These are phyloP conservation scores for Drosophila lacertosa DNA, from an alignment of 1,140 invertebrate species.

Conservation along the genomic window DNA sequence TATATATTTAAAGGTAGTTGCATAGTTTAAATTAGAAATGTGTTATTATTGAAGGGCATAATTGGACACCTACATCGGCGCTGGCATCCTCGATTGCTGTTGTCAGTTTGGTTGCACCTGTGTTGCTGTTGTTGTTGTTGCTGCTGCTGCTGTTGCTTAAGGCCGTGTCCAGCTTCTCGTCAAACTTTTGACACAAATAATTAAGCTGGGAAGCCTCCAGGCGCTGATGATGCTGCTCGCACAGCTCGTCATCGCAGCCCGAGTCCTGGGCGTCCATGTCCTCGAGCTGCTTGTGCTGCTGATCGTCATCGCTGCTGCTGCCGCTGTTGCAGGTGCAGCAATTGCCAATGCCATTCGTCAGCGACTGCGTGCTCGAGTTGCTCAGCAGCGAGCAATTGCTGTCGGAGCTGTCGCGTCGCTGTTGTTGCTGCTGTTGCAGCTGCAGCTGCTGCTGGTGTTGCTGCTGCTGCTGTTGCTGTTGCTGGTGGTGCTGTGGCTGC, in stretches of 20 bases:
- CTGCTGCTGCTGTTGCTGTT: constrained; percentile 55
- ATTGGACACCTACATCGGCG: constrained; percentile 65
- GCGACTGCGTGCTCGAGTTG: constrained; percentile 74
- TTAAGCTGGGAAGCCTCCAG: constrained; percentile 71
- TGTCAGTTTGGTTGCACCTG: constrained; percentile 31
- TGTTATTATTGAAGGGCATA: too few species aligned
- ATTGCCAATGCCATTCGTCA: constrained; percentile 46
- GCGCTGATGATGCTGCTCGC: constrained; percentile 68
- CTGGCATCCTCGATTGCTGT: constrained; percentile 58
- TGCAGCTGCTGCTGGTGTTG: constrained; percentile 50
- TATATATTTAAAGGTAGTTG: too few species aligned
- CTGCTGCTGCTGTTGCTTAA: constrained; percentile 41
- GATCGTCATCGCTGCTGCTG: constrained; percentile 30
- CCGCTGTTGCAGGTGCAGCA: constrained; percentile 73
- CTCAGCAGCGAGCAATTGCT: constrained; percentile 81
- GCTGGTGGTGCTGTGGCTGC: constrained; percentile 44
- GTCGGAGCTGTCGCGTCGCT: constrained; percentile 79
- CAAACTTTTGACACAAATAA: constrained; percentile 83
- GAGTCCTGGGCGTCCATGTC: constrained; percentile 84
- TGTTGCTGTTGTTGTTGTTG: constrained; percentile 33
- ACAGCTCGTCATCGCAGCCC: constrained; percentile 87
- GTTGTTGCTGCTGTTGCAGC: constrained; percentile 65
- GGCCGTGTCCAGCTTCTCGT: constrained; percentile 78
- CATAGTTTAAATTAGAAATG: too few species aligned
- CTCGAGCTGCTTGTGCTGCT: constrained; percentile 53